A percentile compares a stretch with the other conserved stretches of the same genome.
Evolutionary conservation across 2,113 vertebrate species (phyloP).

Genomic region (Xiphorhynchus elegans): DNA sequence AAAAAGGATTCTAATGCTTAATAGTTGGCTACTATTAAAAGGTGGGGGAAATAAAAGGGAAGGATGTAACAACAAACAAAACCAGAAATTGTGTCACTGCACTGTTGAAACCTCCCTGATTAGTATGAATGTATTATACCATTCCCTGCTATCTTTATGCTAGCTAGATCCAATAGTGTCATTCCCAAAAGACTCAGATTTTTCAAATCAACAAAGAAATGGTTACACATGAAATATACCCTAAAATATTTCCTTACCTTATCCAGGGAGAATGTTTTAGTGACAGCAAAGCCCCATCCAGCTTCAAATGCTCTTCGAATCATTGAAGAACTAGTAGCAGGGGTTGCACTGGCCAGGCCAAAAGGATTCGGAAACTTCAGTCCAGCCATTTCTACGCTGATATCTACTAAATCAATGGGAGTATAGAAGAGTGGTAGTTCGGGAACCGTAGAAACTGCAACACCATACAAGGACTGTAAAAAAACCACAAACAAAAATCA

Average conservation of each 20-base stretch:
- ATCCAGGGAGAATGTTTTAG: slow-evolving; percentile 92
- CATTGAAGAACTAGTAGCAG: slow-evolving; percentile 89
- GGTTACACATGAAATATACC: neutral
- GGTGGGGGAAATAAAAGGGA: neutral
- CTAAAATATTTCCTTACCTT: slow-evolving; percentile 73
- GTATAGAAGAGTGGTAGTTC: slow-evolving; percentile 87
- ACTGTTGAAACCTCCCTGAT: neutral
- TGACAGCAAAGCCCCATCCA: slow-evolving; percentile 92
- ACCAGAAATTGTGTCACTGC: neutral
- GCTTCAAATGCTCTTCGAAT: slow-evolving; percentile 91
- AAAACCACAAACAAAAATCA: neutral
- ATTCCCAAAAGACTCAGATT: neutral
- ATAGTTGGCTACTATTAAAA: neutral
- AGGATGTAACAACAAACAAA: neutral
- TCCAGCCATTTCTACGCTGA: slow-evolving; percentile 87
- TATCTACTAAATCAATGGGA: slow-evolving; percentile 87
- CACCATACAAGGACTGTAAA: slow-evolving; percentile 78
- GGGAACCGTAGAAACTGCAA: slow-evolving; percentile 73
- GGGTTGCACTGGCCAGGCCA: slow-evolving; percentile 91
- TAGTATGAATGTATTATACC: neutral
- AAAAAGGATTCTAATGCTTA: neutral
- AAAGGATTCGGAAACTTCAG: slow-evolving; percentile 91
- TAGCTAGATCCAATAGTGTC: neutral
- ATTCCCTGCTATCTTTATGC: neutral
- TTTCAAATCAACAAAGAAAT: neutral